A percentile compares a stretch with the other conserved stretches of the same genome.
Conservation (phyloP, 1,140 invertebrate species). For the Paramacrobiotus metropolitanus region DNA sequence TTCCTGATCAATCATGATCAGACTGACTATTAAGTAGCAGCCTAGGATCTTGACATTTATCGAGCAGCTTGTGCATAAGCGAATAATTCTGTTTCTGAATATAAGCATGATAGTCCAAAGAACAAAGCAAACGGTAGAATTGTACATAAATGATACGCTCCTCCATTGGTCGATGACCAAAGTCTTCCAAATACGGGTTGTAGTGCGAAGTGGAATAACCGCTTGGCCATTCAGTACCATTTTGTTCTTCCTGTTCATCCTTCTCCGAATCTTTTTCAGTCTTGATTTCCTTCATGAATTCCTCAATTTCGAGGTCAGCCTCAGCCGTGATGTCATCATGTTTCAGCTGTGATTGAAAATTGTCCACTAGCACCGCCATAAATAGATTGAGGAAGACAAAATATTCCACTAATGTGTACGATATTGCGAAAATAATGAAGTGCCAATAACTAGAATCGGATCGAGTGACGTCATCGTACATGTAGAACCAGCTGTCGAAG, state of each 20-base stretch:
- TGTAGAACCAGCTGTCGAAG: constrained; percentile 15
- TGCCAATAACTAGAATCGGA: constrained; percentile 11
- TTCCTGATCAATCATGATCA: not conserved
- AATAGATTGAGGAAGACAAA: constrained; percentile 20
- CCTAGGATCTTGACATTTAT: not conserved
- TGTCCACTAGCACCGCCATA: constrained; percentile 19
- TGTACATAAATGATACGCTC: not conserved
- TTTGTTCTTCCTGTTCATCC: not conserved
- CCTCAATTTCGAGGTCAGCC: not conserved
- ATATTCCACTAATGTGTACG: constrained; percentile 17
- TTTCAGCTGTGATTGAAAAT: constrained; percentile 14
- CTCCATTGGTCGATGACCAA: not conserved
- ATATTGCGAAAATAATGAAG: constrained; percentile 16
- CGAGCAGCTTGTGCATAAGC: not conserved
- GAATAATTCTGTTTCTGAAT: not conserved
- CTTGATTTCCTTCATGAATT: not conserved
- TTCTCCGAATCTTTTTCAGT: not conserved
- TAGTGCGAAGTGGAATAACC: not conserved
- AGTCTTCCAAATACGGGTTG: not conserved
- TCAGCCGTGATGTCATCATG: not conserved
- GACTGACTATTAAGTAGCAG: not conserved
- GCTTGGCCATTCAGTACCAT: not conserved
- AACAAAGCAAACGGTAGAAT: not conserved
- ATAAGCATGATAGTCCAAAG: not conserved
- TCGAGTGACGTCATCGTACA: constrained; percentile 12